Percentiles rank a stretch among this genome's conserved stretches.
These are phyloP conservation scores for Heliocidaris erythrogramma DNA, from an alignment of 35 echinoderm and acorn worm species.

Conservation along the genomic window DNA sequence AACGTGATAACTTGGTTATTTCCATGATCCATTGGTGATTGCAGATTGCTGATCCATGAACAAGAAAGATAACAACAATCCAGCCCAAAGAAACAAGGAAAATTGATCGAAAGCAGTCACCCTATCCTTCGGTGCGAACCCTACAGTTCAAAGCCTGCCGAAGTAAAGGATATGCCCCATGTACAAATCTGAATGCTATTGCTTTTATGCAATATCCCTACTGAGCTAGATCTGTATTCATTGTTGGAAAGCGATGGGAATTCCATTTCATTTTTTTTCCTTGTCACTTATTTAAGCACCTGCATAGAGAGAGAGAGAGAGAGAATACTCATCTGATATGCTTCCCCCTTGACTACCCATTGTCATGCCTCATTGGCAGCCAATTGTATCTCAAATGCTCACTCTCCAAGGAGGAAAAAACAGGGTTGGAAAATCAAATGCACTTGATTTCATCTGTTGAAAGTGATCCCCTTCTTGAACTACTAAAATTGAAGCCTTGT, in stretches of 20 bases:
- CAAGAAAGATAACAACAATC: not conserved
- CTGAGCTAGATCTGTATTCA: not conserved
- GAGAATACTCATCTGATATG: not conserved
- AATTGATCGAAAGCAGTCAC: not conserved
- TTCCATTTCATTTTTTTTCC: not conserved
- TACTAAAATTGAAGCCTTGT: not conserved
- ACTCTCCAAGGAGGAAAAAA: not conserved
- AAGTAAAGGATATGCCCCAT: constrained; percentile 1
- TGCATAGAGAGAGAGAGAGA: not conserved
- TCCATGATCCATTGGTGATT: not conserved
- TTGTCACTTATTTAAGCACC: not conserved
- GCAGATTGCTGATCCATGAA: not conserved
- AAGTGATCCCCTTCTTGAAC: not conserved
- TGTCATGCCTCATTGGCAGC: not conserved
- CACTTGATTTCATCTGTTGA: not conserved
- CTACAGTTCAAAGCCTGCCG: not conserved
- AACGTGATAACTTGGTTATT: not conserved
- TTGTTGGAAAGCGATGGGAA: not conserved
- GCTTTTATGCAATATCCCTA: not conserved
- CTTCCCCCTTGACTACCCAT: not conserved
- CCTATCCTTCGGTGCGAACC: not conserved
- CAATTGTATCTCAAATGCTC: not conserved
- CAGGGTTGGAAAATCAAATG: not conserved
- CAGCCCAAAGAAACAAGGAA: not conserved
- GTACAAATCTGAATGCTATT: not conserved